These are phyloP conservation scores for Albula goreensis DNA, from an alignment of 2,113 vertebrate genomes.

Conservation along the genomic window DNA sequence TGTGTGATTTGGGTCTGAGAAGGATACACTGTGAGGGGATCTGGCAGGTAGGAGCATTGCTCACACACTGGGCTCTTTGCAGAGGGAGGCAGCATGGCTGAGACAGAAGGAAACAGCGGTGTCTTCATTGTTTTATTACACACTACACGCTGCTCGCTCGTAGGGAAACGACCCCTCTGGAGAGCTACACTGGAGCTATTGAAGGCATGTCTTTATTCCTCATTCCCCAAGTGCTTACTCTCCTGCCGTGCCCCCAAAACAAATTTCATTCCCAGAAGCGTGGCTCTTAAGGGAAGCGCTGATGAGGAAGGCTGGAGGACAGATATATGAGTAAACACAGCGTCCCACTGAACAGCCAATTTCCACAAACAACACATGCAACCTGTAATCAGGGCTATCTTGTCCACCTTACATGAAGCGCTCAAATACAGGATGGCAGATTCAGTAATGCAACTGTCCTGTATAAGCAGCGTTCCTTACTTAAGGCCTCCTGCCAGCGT, in stretches of 20 bases:
- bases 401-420: neutral
- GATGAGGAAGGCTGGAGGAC: neutral
- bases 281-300: neutral
- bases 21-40: neutral
- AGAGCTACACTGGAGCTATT: neutral
- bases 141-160: neutral
- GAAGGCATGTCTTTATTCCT: neutral
- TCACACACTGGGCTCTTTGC: neutral
- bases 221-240: slow-evolving; percentile 3
- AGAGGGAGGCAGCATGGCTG: neutral
- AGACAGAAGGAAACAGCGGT: neutral
- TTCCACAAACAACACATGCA: neutral
- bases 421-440: neutral
- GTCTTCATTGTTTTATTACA: neutral
- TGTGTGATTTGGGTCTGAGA: neutral
- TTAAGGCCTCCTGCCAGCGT: neutral
- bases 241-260: neutral
- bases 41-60: neutral
- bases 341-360: neutral
- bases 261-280: neutral
- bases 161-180: neutral
- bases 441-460: neutral
- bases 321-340: neutral
- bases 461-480: neutral
- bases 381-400: neutral